phyloP scores from a whole-genome alignment of 2,113 vertebrate genomes.

The Tragelaphus strepsiceros region DNA sequence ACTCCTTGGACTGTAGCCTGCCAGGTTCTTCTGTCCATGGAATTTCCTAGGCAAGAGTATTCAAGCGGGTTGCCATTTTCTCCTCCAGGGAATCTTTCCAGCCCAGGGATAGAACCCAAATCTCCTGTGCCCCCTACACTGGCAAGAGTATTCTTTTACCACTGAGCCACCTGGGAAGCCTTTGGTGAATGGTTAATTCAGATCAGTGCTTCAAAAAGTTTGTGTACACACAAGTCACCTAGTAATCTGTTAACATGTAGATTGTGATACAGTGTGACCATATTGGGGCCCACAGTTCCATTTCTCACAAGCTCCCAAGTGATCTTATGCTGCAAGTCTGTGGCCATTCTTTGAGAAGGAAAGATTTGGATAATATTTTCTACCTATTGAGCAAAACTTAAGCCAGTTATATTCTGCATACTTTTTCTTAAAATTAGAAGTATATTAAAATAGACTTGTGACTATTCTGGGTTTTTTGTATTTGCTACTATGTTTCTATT shows the following conservation, averaged over 20 bases:
- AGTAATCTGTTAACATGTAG: neutral
- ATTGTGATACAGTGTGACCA: neutral
- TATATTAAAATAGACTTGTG: constrained; percentile 15
- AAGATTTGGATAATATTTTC: neutral
- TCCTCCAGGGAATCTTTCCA: neutral
- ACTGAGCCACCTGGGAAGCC: neutral
- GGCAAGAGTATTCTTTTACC: neutral
- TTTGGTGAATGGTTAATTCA: neutral
- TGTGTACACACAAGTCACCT: neutral
- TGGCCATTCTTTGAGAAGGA: neutral
- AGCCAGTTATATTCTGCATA: neutral
- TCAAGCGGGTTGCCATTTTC: neutral
- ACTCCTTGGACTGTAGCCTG: neutral
- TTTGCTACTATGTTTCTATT: neutral
- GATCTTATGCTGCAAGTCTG: neutral
- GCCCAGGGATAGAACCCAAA: neutral
- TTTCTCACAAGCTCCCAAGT: neutral
- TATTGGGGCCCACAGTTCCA: neutral
- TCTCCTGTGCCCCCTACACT: neutral
- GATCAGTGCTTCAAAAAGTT: neutral
- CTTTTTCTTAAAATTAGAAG: constrained; percentile 35
- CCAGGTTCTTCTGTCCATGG: neutral
- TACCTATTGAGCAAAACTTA: neutral
- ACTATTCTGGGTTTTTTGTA: neutral
- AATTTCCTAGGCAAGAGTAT: neutral